phyloP scores from a whole-genome alignment of 2,113 vertebrate genomes.

The Poeciliopsis turrubarensis region DNA sequence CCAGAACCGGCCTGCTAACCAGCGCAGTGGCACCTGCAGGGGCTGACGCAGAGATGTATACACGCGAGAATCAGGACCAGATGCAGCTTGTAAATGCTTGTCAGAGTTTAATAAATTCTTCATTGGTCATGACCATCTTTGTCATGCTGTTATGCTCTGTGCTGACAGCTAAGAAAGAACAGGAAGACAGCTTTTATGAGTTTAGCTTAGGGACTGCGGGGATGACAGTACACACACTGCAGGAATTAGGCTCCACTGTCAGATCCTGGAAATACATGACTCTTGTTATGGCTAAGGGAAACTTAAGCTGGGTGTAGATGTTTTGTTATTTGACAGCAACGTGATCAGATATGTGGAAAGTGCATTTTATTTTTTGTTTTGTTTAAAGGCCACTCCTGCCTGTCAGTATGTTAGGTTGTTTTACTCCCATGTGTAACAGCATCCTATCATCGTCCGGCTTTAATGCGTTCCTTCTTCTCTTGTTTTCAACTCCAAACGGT shows the following conservation, averaged over 20 bases:
- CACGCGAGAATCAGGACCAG: constrained; percentile 64
- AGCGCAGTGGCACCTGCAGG: constrained; percentile 72
- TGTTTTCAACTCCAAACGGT: neutral
- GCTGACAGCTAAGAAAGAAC: constrained; percentile 63
- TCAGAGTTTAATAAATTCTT: constrained; percentile 72
- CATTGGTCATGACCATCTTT: constrained; percentile 67
- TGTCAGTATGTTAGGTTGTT: neutral
- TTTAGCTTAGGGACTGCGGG: constrained; percentile 34
- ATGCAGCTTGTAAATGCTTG: constrained; percentile 68
- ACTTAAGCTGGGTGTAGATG: constrained; percentile 13
- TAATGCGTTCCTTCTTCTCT: neutral
- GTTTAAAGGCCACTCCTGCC: neutral
- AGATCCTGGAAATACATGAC: constrained; percentile 7
- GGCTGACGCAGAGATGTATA: constrained; percentile 44
- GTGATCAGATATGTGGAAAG: neutral
- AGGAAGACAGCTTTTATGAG: constrained; percentile 64
- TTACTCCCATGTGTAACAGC: neutral
- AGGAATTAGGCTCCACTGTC: constrained; percentile 19
- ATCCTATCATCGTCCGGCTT: neutral
- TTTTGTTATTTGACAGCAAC: constrained; percentile 11
- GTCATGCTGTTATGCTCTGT: constrained; percentile 70
- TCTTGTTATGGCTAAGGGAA: constrained; percentile 18
- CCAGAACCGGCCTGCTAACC: constrained; percentile 41
- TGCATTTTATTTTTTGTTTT: neutral
- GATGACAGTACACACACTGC: constrained; percentile 44